Evolutionary conservation across 2,113 vertebrate species (phyloP).

Genomic region (Mionectes macconnelli): DNA sequence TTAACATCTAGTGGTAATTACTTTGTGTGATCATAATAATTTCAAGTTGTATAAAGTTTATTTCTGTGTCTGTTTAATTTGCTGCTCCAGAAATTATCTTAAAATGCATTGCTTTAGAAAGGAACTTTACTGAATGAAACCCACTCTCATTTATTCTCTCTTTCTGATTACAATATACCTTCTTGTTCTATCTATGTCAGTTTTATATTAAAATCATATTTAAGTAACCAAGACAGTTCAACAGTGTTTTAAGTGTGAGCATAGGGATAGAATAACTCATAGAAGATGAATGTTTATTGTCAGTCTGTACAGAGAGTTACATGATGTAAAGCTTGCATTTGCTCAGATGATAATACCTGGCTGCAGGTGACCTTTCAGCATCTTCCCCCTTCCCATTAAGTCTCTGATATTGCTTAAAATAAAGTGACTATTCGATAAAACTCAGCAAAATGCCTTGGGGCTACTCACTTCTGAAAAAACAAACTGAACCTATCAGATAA

Average conservation of each 20-base stretch:
- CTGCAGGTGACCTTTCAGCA: constrained; percentile 49
- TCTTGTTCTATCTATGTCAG: background rate
- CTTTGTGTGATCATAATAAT: background rate
- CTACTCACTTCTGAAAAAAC: constrained; percentile 57
- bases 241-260: background rate
- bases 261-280: background rate
- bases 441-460: constrained; percentile 33
- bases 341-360: background rate
- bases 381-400: constrained; percentile 44
- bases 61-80: constrained; percentile 6
- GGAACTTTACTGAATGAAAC: background rate
- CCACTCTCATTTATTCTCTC: background rate
- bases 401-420: constrained; percentile 59
- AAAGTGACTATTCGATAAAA: constrained; percentile 52
- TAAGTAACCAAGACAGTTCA: background rate
- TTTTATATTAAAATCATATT: background rate
- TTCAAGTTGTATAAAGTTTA: background rate
- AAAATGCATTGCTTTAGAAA: background rate
- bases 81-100: background rate
- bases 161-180: background rate
- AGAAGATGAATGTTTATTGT: background rate
- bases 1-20: background rate
- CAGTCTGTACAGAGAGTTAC: background rate
- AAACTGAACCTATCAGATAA: constrained; percentile 72
- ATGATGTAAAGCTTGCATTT: background rate